phyloP scores from a whole-genome alignment of 1,140 invertebrate genomes.

The Batillaria attramentaria region DNA sequence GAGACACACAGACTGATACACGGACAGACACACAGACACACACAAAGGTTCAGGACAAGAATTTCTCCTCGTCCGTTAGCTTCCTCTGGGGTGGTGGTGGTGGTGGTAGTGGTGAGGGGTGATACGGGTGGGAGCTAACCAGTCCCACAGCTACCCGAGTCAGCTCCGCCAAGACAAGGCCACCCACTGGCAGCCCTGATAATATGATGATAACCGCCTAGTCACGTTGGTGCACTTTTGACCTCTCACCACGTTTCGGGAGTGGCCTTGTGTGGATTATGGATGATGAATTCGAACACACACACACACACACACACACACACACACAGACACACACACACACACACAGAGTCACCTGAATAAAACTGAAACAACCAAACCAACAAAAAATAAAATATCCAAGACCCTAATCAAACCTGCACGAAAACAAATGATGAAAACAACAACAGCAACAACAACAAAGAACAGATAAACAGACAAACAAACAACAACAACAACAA shows the following conservation, averaged over 20 bases:
- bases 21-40: too few relatives aligned
- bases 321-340: conserved; percentile 17
- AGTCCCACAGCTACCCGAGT: neutral
- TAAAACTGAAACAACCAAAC: neutral
- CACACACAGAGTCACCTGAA: conserved; percentile 6
- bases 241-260: neutral
- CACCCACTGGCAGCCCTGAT: neutral
- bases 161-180: neutral
- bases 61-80: neutral
- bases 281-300: neutral
- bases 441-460: too few relatives aligned
- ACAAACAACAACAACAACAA: neutral
- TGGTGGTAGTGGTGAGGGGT: neutral
- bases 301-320: conserved; percentile 17
- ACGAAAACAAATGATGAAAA: neutral
- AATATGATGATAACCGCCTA: neutral
- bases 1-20: neutral
- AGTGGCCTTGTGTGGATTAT: too few relatives aligned
- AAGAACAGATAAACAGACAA: neutral
- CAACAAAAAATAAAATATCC: neutral
- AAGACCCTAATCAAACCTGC: neutral
- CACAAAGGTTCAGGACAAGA: neutral
- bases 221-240: neutral
- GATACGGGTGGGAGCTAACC: neutral
- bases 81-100: neutral